Percentiles rank a stretch among this genome's conserved stretches.
phyloP scores from a whole-genome alignment of 2,888 invertebrate genomes.

The Fabriciana adippe region DNA sequence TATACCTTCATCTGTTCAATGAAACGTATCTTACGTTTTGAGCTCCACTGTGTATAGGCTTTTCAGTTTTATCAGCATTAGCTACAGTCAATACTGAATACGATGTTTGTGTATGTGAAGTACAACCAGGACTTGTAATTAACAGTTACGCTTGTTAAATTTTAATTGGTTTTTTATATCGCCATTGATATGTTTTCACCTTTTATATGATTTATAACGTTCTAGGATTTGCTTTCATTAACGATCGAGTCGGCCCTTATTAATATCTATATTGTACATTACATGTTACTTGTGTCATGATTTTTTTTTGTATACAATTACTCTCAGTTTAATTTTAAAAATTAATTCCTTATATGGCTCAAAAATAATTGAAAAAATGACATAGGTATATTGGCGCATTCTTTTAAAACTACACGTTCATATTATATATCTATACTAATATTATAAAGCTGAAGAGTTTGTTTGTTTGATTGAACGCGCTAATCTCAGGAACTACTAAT shows the following conservation, averaged over 20 bases:
- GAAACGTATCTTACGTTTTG: conserved; percentile 30
- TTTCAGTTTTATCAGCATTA: conserved; percentile 19
- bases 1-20: conserved; percentile 34
- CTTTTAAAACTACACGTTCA: too few relatives aligned
- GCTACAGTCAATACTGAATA: conserved; percentile 5
- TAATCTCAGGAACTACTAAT: too few relatives aligned
- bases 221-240: conserved; percentile 3
- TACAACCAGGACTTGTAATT: conserved; percentile 7
- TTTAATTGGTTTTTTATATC: conserved; percentile 27
- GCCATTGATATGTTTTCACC: conserved; percentile 6
- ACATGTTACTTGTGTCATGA: background rate
- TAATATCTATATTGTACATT: background rate
- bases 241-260: background rate
- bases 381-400: too few relatives aligned
- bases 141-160: conserved; percentile 16
- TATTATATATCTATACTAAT: too few relatives aligned
- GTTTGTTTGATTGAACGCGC: too few relatives aligned
- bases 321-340: too few relatives aligned
- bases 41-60: conserved; percentile 3
- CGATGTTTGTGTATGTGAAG: conserved; percentile 3
- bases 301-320: background rate
- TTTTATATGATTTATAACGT: conserved; percentile 4
- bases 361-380: too few relatives aligned
- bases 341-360: too few relatives aligned
- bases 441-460: too few relatives aligned